Conservation (phyloP, 2,797 vertebrate genomes). For the Otolemur crassicaudatus region DNA sequence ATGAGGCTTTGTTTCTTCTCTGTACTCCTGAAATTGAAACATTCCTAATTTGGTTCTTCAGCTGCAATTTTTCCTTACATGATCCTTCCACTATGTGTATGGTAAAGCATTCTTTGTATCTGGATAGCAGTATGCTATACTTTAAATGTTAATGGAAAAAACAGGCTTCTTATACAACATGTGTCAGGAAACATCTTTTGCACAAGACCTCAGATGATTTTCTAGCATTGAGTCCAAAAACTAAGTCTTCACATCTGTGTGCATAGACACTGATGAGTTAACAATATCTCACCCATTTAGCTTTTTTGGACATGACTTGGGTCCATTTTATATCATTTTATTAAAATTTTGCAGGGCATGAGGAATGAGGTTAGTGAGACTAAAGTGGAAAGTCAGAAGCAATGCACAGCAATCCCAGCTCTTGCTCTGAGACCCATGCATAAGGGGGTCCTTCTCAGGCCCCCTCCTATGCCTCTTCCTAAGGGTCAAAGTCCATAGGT, state of each 20-base stretch:
- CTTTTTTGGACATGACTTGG: constrained; percentile 55
- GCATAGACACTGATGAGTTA: constrained; percentile 55
- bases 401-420: neutral
- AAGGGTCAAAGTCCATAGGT: neutral
- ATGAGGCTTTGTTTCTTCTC: constrained; percentile 24
- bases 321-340: constrained; percentile 59
- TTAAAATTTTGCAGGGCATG: neutral
- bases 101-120: neutral
- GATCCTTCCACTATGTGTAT: neutral
- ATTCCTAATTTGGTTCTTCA: neutral
- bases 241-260: constrained; percentile 54
- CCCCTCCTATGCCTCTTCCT: neutral
- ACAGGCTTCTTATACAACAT: neutral
- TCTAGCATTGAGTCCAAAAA: constrained; percentile 32
- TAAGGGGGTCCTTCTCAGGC: neutral
- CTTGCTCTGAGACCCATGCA: neutral
- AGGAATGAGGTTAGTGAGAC: neutral
- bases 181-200: neutral
- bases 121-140: neutral
- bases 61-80: neutral
- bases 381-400: neutral
- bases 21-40: constrained; percentile 17
- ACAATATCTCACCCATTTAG: constrained; percentile 52
- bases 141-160: constrained; percentile 3
- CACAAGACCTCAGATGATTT: neutral